Evolutionary conservation across 2,113 vertebrate species (phyloP), one percentile per base, ranked within the genome.

Genomic region (Phalacrocorax aristotelis): DNA sequence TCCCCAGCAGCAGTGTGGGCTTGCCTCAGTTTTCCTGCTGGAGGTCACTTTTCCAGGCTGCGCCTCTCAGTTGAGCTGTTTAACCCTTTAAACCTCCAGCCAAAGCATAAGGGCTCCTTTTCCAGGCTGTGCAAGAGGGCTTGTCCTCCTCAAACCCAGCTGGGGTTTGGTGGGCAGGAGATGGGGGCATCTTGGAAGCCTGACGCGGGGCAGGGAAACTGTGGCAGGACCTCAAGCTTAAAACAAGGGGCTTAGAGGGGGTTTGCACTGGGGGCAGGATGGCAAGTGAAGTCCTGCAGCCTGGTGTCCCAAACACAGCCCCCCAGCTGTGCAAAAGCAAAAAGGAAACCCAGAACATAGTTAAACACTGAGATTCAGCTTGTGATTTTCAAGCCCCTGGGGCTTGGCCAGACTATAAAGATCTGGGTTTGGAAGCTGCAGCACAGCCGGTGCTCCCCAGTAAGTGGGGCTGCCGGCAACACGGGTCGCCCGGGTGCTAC

Each of bases 361-460:
- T 88, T 94, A 76, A 95, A 94, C 84, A 66, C 58, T 2, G 49
- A 90, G 93, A 96, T 90, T 83, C 84, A 85, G 46, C 78, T 90
- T 96, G 84, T 54, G 96, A 93, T 94, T 97, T 96, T 94, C 4
- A 2, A 88, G 84, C 95, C 96, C 85, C 58, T 94, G 71, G 93
- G 96, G 93, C 92, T 96, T 97, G 96, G 96, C 84, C 95, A 91
- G 84, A 96, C 84, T 96, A 94, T 95, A 97, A 97, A 96, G 93
- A 44, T 89, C 91, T 93, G 89, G 40, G 34, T 94, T 93, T 96
- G 95, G 90, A 96, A 94, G 87, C 82, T 30, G 82, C 27, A 58
- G 54, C 3, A 9, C 91, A 95, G 83, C 76, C 2, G 29, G 86
- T 85, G 66, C 78, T 93, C 75, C 74, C 54, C 87, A 69, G 61